These are phyloP conservation scores for Nymphalis c-album DNA, from an alignment of 2,888 invertebrate genomes.

Conservation along the genomic window DNA sequence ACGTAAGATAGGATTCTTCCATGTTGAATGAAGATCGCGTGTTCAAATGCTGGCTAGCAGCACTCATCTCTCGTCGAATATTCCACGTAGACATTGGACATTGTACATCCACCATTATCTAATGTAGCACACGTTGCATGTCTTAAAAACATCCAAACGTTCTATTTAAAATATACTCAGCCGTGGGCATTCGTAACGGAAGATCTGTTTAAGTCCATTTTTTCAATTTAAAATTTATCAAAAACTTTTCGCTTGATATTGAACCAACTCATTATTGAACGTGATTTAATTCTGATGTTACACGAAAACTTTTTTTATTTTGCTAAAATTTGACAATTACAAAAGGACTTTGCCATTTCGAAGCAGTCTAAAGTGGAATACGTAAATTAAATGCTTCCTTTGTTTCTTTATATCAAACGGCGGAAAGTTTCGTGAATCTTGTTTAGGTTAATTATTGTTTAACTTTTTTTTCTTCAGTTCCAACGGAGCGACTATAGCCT, in stretches of 20 bases:
- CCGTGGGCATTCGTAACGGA: too few relatives aligned
- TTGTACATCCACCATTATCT: too few relatives aligned
- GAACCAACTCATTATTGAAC: constrained; percentile 63
- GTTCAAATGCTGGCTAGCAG: too few relatives aligned
- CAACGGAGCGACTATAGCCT: constrained; percentile 27
- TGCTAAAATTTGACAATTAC: constrained; percentile 70
- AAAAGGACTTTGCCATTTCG: constrained; percentile 55
- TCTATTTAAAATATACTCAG: too few relatives aligned
- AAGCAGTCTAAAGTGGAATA: constrained; percentile 46
- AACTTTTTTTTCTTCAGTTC: constrained; percentile 43
- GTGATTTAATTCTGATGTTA: constrained; percentile 46
- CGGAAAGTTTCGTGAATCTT: constrained; percentile 64
- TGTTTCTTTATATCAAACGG: constrained; percentile 64
- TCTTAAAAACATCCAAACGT: too few relatives aligned
- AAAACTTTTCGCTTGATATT: constrained; percentile 45
- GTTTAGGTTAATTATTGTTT: constrained; percentile 61
- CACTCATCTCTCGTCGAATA: too few relatives aligned
- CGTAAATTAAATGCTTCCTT: constrained; percentile 64
- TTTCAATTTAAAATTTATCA: constrained; percentile 47
- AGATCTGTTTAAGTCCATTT: too few relatives aligned
- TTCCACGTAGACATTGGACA: too few relatives aligned
- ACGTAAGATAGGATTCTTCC: too few relatives aligned
- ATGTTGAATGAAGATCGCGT: too few relatives aligned
- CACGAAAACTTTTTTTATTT: constrained; percentile 56
- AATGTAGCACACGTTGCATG: too few relatives aligned